Evolutionary conservation across 1,140 invertebrate genomes (phyloP), one percentile per base, ranked within the genome.

Genomic region (Pseudobourletiella spinata): DNA sequence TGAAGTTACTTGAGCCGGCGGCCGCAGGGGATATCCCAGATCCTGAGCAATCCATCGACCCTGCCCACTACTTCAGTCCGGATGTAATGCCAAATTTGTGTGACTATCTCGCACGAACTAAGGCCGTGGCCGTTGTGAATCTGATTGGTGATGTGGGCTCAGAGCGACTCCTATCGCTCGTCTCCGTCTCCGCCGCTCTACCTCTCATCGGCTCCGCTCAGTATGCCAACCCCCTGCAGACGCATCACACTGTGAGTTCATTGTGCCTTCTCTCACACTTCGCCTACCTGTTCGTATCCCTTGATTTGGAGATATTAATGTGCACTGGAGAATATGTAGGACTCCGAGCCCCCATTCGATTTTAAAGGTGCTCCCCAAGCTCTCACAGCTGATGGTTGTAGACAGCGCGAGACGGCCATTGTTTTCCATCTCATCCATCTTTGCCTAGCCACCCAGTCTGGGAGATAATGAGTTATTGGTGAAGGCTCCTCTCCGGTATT

Each of bases 171-270:
- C 42, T 68, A n/a, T 65, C 63, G 22, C 50, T 68, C 48, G 59
- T 68, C 15, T 54, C 58, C 15, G 39, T 18, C 18, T 43, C 59
- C 20, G 22, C 63, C n/a, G 42, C 30, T 20, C 18, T 68, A 11
- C 66, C 66, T 15, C 63, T 68, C 30, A 62, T 68, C 48, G 63
- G 61, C 22, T 57, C 58, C n/a, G 56, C 60, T 50, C 59, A 61
- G 29, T 65, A 46, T 30, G 39, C 57, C 24, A 65, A 56, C 26
- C 63, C 62, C 25, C 56, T 65, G 55, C 63, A 65, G 29, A 61
- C 57, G 22, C 43, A 60, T 22, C 61, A 67, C 43, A 63, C 64
- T 54, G 66, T 67, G 56, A 64, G 55, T 50, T 22, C 28, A 39
- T 57, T 57, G n/a, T n/a, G n/a, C n/a, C n/a, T n/a, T n/a, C n/a